Base-by-base conservation (phyloP, 2,113 vertebrate genomes). In the Apistogramma diplotaenia region DNA sequence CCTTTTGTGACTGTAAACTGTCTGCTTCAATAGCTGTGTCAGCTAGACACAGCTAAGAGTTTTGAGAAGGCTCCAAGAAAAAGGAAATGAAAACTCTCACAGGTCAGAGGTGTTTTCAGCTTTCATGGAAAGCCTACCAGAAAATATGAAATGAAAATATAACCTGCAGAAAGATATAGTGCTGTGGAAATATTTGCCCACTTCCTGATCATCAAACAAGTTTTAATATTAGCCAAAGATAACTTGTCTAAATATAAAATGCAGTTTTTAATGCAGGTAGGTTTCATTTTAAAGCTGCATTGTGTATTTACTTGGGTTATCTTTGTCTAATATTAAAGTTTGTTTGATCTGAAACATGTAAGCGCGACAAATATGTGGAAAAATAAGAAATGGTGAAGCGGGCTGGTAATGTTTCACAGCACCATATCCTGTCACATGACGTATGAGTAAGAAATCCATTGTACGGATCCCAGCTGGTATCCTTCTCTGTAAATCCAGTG, bases 211-310 rank as follows among this genome's bases (percentile, higher is more conserved):
- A 16, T 1, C n/a, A n/a, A n/a, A n/a, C n/a, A n/a, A n/a, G n/a
- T 23, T 1, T 62, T 16, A 40, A 4, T 40, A 21, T 62, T 40
- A 62, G 29, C 3, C 5, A 31, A 31, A 31, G 29, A 31, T 31
- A 31, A 31, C 29, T 5, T 5, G 5, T 4, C 3, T 5, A 31
- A 31, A 31, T 31, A 3, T 5, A 31, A 31, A 31, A 31, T 31
- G 29, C 29, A 2, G 0, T 40, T 40, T 62, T 62, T 15, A 62
- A n/a, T n/a, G n/a, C n/a, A n/a, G n/a, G n/a, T n/a, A n/a, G n/a
- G n/a, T n/a, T n/a, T n/a, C 29, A 61, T 37, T 21, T 61, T 21
- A 62, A 62, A 35, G 16, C 35, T 62, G 15, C 37, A 40, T 62
- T 62, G 23, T n/a, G 15, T 62, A 16, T 62, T 40, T 67, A 67